These are phyloP conservation scores for Hyposoter didymator DNA, from an alignment of 2,888 invertebrate genomes.

Conservation along the genomic window DNA sequence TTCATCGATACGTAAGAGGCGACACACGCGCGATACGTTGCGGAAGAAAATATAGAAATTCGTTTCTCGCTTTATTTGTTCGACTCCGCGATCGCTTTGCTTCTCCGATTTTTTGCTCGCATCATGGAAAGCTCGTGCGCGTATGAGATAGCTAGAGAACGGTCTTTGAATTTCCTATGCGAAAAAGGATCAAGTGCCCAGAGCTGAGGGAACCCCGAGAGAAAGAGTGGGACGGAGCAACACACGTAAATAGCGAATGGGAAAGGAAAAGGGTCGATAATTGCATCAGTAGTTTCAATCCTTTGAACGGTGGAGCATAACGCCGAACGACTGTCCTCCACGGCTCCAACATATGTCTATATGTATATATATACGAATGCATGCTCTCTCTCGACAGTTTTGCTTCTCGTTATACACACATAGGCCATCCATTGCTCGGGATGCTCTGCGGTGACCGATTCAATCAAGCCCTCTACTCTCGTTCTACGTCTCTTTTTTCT, in stretches of 20 bases:
- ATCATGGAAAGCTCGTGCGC: neutral
- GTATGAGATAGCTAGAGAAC: neutral
- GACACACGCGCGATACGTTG: too few relatives aligned
- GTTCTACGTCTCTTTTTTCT: constrained; percentile 20
- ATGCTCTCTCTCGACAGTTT: constrained; percentile 2
- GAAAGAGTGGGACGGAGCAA: constrained; percentile 19
- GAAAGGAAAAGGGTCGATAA: constrained; percentile 72
- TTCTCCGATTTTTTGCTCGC: neutral
- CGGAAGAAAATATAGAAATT: too few relatives aligned
- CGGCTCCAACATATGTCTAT: neutral
- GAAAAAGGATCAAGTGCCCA: neutral
- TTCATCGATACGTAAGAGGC: neutral
- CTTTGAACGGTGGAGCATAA: constrained; percentile 76
- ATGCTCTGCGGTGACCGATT: constrained; percentile 75
- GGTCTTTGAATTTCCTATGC: constrained; percentile 8
- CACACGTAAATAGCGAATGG: constrained; percentile 42
- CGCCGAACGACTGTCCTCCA: constrained; percentile 68
- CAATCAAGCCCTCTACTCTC: constrained; percentile 75
- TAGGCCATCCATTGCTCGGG: constrained; percentile 17
- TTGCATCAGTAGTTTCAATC: constrained; percentile 78
- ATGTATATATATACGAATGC: constrained; percentile 1
- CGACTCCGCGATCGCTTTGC: too few relatives aligned
- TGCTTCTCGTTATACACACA: constrained; percentile 10
- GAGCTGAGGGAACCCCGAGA: neutral
- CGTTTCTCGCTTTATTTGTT: too few relatives aligned